Evolutionary conservation across 2,888 invertebrate genomes (phyloP).

Genomic region (Cyrtodaria siliqua): DNA sequence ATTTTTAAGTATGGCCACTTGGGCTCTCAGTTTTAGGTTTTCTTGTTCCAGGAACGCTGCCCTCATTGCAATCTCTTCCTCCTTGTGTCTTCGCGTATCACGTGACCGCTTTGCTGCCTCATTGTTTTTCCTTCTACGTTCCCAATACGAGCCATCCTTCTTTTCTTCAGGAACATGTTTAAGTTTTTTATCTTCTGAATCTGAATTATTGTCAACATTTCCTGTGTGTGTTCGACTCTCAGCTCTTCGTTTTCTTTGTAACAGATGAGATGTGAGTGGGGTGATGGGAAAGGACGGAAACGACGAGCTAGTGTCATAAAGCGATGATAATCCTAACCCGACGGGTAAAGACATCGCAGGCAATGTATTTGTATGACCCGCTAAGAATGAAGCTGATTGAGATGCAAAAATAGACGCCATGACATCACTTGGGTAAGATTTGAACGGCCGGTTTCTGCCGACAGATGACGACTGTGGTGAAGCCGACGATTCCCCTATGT

Average conservation of each 20-base stretch:
- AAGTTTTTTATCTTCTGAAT: slow-evolving; percentile 64
- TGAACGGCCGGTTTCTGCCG: slow-evolving; percentile 69
- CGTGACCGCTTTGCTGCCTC: slow-evolving; percentile 81
- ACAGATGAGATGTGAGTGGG: slow-evolving; percentile 78
- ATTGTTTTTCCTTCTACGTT: slow-evolving; percentile 80
- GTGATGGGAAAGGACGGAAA: slow-evolving; percentile 75
- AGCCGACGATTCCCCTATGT: slow-evolving; percentile 16
- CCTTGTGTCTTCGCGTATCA: slow-evolving; percentile 77
- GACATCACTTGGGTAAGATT: slow-evolving; percentile 76
- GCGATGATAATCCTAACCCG: slow-evolving; percentile 58
- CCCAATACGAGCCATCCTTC: slow-evolving; percentile 80
- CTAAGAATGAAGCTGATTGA: slow-evolving; percentile 57
- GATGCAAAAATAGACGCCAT: slow-evolving; percentile 62
- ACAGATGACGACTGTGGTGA: slow-evolving; percentile 40
- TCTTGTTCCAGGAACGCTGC: slow-evolving; percentile 81
- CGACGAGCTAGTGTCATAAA: slow-evolving; percentile 65
- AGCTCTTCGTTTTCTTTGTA: slow-evolving; percentile 77
- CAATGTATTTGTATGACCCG: slow-evolving; percentile 48
- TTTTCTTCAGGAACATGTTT: slow-evolving; percentile 76
- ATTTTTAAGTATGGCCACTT: slow-evolving; percentile 80
- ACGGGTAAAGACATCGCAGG: slow-evolving; percentile 62
- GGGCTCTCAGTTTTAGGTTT: slow-evolving; percentile 79
- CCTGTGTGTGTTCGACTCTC: slow-evolving; percentile 68
- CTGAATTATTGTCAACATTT: slow-evolving; percentile 30
- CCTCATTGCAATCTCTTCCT: slow-evolving; percentile 80